phyloP scores from a whole-genome alignment of 2,888 invertebrate species.

The Cantharis flavilabris region DNA sequence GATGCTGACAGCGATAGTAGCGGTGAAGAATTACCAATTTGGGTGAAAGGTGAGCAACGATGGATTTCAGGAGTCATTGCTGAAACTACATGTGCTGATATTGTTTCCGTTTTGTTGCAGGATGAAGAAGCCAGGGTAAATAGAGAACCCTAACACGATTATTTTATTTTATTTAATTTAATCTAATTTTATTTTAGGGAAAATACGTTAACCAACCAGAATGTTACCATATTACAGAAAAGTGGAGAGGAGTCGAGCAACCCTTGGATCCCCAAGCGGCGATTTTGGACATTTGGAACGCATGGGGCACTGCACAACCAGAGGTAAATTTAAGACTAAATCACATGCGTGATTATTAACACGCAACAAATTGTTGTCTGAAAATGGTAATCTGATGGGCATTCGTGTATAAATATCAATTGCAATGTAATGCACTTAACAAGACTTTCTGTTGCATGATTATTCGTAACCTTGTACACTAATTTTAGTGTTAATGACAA shows the following conservation, averaged over 20 bases:
- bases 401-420: neutral
- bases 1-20: slow-evolving; percentile 59
- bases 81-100: slow-evolving; percentile 79
- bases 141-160: neutral
- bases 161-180: neutral
- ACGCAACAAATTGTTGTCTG: neutral
- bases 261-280: slow-evolving; percentile 72
- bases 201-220: slow-evolving; percentile 48
- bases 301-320: slow-evolving; percentile 75
- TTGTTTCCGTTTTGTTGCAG: slow-evolving; percentile 72
- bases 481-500: neutral
- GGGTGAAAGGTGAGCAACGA: slow-evolving; percentile 76
- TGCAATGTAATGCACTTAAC: neutral
- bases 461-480: neutral
- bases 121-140: slow-evolving; percentile 56
- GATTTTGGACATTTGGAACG: slow-evolving; percentile 77
- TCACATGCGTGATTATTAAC: neutral
- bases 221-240: slow-evolving; percentile 73
- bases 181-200: slow-evolving; percentile 43
- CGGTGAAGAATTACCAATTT: slow-evolving; percentile 73
- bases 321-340: slow-evolving; percentile 57
- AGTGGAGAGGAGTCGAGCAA: slow-evolving; percentile 79
- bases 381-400: neutral
- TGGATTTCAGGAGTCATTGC: slow-evolving; percentile 80
- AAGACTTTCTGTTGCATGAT: neutral